Conservation (phyloP, 1,140 invertebrate genomes). For the Heliothis subflexa region DNA sequence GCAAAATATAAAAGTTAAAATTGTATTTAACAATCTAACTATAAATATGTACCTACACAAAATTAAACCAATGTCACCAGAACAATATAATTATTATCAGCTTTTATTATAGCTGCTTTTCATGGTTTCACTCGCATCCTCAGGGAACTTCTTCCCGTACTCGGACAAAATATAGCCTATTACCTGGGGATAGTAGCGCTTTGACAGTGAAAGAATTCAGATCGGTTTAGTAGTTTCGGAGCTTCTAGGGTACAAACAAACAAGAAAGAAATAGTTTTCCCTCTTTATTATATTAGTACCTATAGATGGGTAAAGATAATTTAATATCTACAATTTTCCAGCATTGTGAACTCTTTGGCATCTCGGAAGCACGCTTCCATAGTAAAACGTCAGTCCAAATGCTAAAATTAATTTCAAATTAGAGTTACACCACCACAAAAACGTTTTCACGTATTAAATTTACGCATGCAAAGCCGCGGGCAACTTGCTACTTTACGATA, state of each 20-base stretch:
- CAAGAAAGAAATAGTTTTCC: not conserved
- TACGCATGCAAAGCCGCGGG: conserved; percentile 11
- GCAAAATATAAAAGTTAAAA: not conserved
- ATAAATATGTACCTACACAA: too few species aligned
- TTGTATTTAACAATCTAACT: not conserved
- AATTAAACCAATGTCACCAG: not conserved
- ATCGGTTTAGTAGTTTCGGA: too few species aligned
- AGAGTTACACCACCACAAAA: conserved; percentile 15
- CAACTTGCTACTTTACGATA: conserved; percentile 23
- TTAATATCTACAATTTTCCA: not conserved
- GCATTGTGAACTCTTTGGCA: too few species aligned
- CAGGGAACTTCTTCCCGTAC: too few species aligned
- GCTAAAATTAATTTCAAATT: conserved; percentile 25
- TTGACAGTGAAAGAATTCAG: too few species aligned
- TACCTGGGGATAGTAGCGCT: too few species aligned
- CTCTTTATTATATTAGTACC: too few species aligned
- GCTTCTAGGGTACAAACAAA: not conserved
- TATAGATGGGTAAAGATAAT: too few species aligned
- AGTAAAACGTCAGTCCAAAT: not conserved
- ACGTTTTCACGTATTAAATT: conserved; percentile 27
- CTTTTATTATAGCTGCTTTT: too few species aligned
- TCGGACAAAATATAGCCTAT: too few species aligned
- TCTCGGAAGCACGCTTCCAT: not conserved
- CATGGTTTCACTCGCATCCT: too few species aligned
- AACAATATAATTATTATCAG: too few species aligned